phyloP scores from a whole-genome alignment of 2,888 invertebrate species.

The Andrena bicolor region DNA sequence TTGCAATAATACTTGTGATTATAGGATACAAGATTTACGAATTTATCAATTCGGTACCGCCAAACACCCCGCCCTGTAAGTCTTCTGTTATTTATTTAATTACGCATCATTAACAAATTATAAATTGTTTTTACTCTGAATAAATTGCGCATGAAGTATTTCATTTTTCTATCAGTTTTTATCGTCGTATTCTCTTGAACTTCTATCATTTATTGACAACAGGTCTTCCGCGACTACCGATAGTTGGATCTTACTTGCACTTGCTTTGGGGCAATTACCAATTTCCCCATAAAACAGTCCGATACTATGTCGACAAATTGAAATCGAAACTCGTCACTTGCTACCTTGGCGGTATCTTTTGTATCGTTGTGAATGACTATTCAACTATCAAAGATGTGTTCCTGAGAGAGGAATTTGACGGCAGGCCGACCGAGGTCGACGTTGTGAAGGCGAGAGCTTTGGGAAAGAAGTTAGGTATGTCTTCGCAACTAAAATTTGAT shows the following conservation, averaged over 20 bases:
- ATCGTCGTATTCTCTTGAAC: neutral
- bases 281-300: constrained; percentile 86
- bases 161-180: neutral
- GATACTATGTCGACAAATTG: constrained; percentile 86
- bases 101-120: too few relatives aligned
- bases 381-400: constrained; percentile 87
- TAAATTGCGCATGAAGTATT: neutral
- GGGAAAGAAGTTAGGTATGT: constrained; percentile 86
- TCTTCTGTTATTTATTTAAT: neutral
- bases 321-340: constrained; percentile 88
- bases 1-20: constrained; percentile 35
- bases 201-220: constrained; percentile 32
- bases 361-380: constrained; percentile 86
- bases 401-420: constrained; percentile 88
- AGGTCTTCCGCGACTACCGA: constrained; percentile 88
- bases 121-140: too few relatives aligned
- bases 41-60: constrained; percentile 74
- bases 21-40: constrained; percentile 64
- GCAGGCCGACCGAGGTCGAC: constrained; percentile 86
- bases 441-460: constrained; percentile 86
- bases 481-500: neutral
- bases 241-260: constrained; percentile 88
- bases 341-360: constrained; percentile 86
- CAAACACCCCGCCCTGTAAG: constrained; percentile 88
- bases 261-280: constrained; percentile 86